phyloP scores from a whole-genome alignment of 2,888 invertebrate genomes.

The Drosophila imparisetae region DNA sequence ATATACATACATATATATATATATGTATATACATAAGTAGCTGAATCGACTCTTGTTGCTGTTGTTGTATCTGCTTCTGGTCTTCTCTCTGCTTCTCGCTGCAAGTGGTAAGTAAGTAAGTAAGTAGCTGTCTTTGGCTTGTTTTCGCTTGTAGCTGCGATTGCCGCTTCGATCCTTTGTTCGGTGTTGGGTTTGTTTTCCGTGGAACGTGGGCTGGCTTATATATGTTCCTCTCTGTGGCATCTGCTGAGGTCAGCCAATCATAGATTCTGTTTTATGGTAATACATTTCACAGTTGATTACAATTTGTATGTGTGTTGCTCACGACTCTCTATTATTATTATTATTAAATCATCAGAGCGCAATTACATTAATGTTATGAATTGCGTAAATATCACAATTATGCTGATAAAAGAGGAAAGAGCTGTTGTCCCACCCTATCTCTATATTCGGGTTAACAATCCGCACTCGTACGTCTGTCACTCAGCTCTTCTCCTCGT shows the following conservation, averaged over 20 bases:
- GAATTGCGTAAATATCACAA: background rate
- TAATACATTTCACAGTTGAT: background rate
- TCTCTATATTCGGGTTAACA: constrained; percentile 16
- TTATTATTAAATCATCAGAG: constrained; percentile 1
- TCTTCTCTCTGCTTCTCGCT: constrained; percentile 22
- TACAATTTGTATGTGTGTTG: background rate
- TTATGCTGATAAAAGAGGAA: background rate
- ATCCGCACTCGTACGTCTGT: constrained; percentile 31
- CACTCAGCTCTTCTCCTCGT: constrained; percentile 28
- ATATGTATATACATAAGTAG: constrained; percentile 24
- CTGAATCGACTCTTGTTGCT: constrained; percentile 34
- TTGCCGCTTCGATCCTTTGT: constrained; percentile 21
- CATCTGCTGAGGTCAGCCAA: constrained; percentile 13
- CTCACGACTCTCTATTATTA: background rate
- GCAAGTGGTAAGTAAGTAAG: constrained; percentile 35
- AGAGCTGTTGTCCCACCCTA: constrained; percentile 3
- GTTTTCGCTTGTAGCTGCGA: constrained; percentile 62
- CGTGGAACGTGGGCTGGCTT: constrained; percentile 11
- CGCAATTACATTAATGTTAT: background rate
- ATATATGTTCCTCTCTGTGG: background rate
- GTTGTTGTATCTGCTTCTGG: constrained; percentile 63
- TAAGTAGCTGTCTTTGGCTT: constrained; percentile 63
- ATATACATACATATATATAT: background rate
- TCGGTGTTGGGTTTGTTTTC: constrained; percentile 28
- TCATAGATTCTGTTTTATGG: constrained; percentile 4